phyloP scores from a whole-genome alignment of 1,140 invertebrate genomes.

The Melitaea cinxia region DNA sequence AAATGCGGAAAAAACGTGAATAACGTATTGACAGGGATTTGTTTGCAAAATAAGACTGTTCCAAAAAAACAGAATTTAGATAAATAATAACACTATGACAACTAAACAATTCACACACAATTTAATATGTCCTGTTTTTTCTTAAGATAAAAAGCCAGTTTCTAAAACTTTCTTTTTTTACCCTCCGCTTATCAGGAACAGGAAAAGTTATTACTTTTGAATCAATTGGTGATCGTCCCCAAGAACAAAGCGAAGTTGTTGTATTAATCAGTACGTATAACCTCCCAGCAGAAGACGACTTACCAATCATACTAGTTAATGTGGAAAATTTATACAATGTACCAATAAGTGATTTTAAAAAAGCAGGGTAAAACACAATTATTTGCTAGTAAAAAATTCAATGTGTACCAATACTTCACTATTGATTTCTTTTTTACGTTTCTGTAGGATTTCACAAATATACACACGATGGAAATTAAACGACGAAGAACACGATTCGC shows the following conservation, averaged over 20 bases:
- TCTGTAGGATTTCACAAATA: conserved; percentile 55
- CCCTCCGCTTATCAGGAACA: conserved; percentile 42
- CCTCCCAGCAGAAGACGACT: conserved; percentile 64
- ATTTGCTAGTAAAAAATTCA: no score
- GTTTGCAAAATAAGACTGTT: no score
- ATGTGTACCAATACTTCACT: no score
- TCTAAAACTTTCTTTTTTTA: not conserved
- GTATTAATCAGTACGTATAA: conserved; percentile 57
- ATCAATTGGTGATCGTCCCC: conserved; percentile 44
- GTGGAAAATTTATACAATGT: conserved; percentile 52
- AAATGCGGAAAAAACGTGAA: no score
- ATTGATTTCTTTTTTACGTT: not conserved
- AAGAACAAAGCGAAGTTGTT: conserved; percentile 56
- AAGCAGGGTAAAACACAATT: conserved; percentile 41
- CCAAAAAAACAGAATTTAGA: no score
- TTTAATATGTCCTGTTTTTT: no score
- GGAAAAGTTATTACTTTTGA: conserved; percentile 60
- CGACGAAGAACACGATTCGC: conserved; percentile 29
- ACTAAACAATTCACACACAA: no score
- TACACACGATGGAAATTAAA: conserved; percentile 54
- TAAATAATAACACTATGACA: no score
- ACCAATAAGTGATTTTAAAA: conserved; percentile 52
- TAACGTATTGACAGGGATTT: no score
- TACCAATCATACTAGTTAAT: conserved; percentile 65
- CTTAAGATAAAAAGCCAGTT: no score